Evolutionary conservation across 2,113 vertebrate species (phyloP).

Genomic region (Leucoraja erinaceus): DNA sequence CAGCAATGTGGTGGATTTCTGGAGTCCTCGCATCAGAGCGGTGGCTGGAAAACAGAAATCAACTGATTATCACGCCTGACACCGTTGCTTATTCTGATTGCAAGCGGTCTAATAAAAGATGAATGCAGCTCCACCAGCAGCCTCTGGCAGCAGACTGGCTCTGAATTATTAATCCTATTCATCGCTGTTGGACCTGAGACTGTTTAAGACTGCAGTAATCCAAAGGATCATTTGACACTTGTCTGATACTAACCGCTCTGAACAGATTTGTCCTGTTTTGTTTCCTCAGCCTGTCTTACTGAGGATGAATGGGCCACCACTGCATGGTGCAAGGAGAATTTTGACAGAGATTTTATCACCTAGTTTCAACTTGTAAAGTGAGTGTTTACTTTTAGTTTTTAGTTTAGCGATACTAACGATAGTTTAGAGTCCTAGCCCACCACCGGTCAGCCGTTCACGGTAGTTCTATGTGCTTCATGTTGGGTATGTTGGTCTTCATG

Average conservation of each 20-base stretch:
- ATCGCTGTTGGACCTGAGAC: not conserved
- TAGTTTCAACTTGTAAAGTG: not conserved
- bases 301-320: not conserved
- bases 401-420: too few species aligned
- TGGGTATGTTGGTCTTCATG: too few species aligned
- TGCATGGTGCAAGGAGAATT: not conserved
- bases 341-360: too few species aligned
- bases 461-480: not conserved
- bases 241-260: not conserved
- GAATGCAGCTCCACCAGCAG: not conserved
- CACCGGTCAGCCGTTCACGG: too few species aligned
- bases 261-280: not conserved
- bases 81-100: not conserved
- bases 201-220: not conserved
- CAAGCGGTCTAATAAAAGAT: not conserved
- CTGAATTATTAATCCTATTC: slow-evolving; percentile 6
- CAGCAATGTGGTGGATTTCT: not conserved
- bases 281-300: not conserved
- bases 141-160: not conserved
- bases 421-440: too few species aligned
- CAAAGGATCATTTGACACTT: not conserved
- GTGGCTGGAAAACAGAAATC: not conserved
- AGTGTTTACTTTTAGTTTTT: too few species aligned
- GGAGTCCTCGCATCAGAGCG: not conserved
- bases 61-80: not conserved